Evolutionary conservation across 2,113 vertebrate genomes (phyloP).

Genomic region (Pygoscelis antarcticus): DNA sequence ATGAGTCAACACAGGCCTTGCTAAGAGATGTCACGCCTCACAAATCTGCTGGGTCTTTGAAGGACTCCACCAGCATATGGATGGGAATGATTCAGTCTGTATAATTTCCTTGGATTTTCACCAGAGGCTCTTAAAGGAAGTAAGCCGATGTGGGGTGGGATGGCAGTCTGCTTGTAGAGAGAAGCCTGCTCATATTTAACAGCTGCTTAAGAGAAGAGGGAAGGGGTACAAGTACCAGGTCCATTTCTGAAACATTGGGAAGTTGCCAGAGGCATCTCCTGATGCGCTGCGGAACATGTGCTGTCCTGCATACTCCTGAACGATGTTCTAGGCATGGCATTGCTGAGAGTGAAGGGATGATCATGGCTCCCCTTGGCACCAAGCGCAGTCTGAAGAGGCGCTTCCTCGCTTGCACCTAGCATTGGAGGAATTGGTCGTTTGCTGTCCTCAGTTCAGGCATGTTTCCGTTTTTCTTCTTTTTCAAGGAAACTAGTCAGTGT

Average conservation of each 20-base stretch:
- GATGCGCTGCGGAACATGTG: background rate
- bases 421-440: background rate
- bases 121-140: conserved; percentile 6
- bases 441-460: background rate
- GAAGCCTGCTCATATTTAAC: background rate
- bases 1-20: background rate
- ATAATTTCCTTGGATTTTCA: background rate
- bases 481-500: background rate
- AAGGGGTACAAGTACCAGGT: background rate
- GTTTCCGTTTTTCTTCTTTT: background rate
- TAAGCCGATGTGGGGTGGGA: background rate
- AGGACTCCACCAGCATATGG: conserved; percentile 14
- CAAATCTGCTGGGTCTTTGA: background rate
- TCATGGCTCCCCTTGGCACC: background rate
- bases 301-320: background rate
- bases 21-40: background rate
- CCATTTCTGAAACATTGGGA: background rate
- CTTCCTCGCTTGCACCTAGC: background rate
- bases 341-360: background rate
- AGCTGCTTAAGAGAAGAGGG: background rate
- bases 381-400: background rate
- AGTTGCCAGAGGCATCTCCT: background rate
- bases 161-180: background rate
- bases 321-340: accelerated
- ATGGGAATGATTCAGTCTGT: conserved; percentile 29